Conservation (phyloP, 2,888 invertebrate genomes). For the Phengaris arion region DNA sequence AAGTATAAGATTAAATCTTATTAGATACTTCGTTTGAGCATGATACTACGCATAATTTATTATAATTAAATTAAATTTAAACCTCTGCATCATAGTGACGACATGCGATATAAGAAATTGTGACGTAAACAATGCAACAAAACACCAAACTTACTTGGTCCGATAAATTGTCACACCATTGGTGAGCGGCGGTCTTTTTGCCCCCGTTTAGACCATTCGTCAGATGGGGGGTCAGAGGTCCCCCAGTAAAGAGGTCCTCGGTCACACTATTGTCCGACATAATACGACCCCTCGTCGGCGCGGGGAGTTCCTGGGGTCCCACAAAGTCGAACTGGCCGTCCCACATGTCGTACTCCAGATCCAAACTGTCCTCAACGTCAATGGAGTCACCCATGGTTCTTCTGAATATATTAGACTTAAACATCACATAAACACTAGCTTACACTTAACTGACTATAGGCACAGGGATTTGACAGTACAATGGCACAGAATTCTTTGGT, state of each 20-base stretch:
- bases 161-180: constrained; percentile 80
- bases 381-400: constrained; percentile 68
- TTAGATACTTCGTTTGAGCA: not conserved
- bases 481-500: constrained; percentile 56
- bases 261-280: constrained; percentile 66
- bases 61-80: not conserved
- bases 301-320: constrained; percentile 77
- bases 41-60: not conserved
- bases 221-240: constrained; percentile 70
- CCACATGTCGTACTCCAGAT: constrained; percentile 92
- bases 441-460: constrained; percentile 55
- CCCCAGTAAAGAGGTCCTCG: constrained; percentile 73
- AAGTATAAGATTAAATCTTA: not conserved
- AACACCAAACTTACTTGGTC: constrained; percentile 77
- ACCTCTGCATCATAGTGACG: not conserved
- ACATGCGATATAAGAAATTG: too few relatives aligned
- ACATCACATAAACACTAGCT: constrained; percentile 60
- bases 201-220: constrained; percentile 75
- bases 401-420: constrained; percentile 70
- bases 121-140: not conserved
- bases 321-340: constrained; percentile 93
- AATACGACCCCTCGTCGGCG: constrained; percentile 60
- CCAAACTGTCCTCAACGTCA: constrained; percentile 80
- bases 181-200: constrained; percentile 77
- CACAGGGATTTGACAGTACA: constrained; percentile 62